Percentiles rank a stretch among this genome's conserved stretches.
Evolutionary conservation across 2,113 vertebrate genomes (phyloP).

Genomic region (Noctilio leporinus): DNA sequence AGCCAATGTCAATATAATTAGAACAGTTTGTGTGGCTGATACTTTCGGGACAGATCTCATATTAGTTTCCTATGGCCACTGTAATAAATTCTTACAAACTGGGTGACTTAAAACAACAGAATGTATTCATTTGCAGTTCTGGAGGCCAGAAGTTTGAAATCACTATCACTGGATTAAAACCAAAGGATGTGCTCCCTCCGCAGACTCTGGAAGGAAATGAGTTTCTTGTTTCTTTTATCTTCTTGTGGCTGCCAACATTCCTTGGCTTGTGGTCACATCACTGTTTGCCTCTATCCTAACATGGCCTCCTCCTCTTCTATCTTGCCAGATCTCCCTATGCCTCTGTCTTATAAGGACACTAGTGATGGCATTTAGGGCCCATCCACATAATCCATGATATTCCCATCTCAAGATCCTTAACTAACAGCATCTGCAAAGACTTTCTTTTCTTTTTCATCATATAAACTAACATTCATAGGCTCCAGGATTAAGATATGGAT

Average conservation of each 20-base stretch:
- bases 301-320: not conserved
- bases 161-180: not conserved
- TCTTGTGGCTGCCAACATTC: not conserved
- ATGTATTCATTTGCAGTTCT: not conserved
- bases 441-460: not conserved
- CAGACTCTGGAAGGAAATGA: not conserved
- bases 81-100: not conserved
- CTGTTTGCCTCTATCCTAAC: not conserved
- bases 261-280: not conserved
- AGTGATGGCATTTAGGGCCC: not conserved
- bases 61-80: not conserved
- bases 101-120: not conserved
- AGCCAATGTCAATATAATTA: too few species aligned
- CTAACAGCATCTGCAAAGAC: not conserved
- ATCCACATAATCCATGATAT: not conserved
- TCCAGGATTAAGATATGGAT: not conserved
- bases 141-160: not conserved
- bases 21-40: too few species aligned
- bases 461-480: not conserved
- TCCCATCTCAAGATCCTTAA: not conserved
- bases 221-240: not conserved
- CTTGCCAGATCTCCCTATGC: not conserved
- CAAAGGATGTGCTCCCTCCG: not conserved
- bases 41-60: too few species aligned
- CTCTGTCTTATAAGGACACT: not conserved